phyloP scores from a whole-genome alignment of 2,888 invertebrate species.

The Cenopis cana region DNA sequence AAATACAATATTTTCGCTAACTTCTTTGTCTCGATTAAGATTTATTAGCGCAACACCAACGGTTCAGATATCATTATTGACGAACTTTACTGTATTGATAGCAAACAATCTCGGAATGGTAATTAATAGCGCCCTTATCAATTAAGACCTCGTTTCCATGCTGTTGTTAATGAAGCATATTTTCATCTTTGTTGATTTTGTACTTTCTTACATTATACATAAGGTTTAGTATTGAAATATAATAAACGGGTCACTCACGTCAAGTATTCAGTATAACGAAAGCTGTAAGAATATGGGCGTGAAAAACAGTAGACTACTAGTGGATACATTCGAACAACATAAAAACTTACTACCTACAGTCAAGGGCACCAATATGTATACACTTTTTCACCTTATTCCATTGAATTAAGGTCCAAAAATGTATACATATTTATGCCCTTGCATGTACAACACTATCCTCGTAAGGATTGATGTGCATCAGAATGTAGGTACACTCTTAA shows the following conservation, averaged over 20 bases:
- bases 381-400: no score
- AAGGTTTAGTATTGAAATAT: background rate
- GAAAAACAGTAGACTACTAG: background rate
- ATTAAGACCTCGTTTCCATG: background rate
- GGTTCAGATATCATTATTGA: slow-evolving; percentile 6
- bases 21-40: background rate
- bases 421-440: no score
- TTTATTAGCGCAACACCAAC: background rate
- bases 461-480: no score
- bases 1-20: background rate
- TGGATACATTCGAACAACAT: background rate
- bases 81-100: slow-evolving; percentile 23
- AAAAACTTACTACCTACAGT: no score
- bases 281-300: background rate
- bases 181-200: background rate
- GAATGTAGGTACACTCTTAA: no score
- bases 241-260: no score
- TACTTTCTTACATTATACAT: background rate
- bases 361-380: no score
- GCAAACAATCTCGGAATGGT: slow-evolving; percentile 12
- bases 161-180: background rate
- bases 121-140: slow-evolving; percentile 16
- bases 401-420: no score
- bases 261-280: no score
- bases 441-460: no score